phyloP scores from a whole-genome alignment of 2,113 vertebrate species.

The Pyrgilauda ruficollis region DNA sequence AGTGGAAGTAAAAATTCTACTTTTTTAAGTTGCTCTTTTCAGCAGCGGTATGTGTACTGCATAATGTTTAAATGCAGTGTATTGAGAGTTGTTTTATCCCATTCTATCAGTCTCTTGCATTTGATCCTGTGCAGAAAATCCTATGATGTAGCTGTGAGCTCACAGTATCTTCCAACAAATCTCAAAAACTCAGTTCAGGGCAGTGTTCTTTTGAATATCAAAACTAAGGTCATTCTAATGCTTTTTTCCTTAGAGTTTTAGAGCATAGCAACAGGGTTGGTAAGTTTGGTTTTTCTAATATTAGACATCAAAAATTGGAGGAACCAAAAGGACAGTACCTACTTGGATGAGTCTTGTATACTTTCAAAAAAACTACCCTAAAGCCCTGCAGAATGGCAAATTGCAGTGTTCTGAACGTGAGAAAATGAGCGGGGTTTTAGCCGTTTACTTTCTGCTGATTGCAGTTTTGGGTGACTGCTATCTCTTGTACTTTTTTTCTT shows the following conservation, averaged over 20 bases:
- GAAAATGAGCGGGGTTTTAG: background rate
- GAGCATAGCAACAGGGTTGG: background rate
- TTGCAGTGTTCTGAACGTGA: background rate
- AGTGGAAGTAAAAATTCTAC: background rate
- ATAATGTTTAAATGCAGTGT: background rate
- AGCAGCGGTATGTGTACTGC: background rate
- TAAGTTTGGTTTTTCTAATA: background rate
- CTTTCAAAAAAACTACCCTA: background rate
- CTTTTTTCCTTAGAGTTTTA: background rate
- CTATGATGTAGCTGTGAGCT: background rate
- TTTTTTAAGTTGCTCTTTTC: background rate
- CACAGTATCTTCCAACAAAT: background rate
- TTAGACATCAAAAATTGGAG: background rate
- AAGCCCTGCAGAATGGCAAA: background rate
- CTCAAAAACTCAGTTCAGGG: background rate
- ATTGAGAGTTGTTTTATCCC: background rate
- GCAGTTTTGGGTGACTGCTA: background rate
- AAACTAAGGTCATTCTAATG: background rate
- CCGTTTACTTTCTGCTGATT: background rate
- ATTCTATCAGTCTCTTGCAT: background rate
- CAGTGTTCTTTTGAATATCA: background rate
- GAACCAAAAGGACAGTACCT: background rate
- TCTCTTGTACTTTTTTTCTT: background rate
- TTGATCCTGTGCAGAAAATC: background rate
- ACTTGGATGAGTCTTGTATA: background rate